phyloP scores from a whole-genome alignment of 2,797 vertebrate genomes.

The Meda fulgida region DNA sequence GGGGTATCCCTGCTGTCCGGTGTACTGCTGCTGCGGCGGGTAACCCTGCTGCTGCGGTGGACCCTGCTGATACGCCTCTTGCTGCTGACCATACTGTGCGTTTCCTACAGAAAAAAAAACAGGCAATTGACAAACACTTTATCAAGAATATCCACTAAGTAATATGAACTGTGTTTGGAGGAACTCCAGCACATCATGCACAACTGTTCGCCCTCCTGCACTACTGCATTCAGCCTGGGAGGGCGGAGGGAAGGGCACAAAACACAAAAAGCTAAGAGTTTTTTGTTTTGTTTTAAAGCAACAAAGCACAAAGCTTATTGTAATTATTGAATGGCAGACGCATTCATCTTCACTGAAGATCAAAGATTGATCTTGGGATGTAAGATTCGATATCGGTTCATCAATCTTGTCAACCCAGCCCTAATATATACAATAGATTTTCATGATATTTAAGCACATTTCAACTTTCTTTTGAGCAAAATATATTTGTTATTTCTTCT shows the following conservation, averaged over 20 bases:
- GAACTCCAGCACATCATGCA: neutral
- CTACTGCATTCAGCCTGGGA: too few relatives aligned
- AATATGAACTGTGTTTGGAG: neutral
- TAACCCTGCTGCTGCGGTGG: slow-evolving; percentile 95
- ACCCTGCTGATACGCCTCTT: slow-evolving; percentile 95
- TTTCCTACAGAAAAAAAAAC: slow-evolving; percentile 84
- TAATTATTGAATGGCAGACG: neutral
- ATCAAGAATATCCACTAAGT: neutral
- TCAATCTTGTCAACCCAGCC: neutral
- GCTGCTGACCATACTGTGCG: slow-evolving; percentile 93
- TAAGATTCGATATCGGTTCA: neutral
- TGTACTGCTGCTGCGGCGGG: slow-evolving; percentile 89
- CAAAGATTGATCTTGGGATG: neutral
- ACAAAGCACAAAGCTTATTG: slow-evolving; percentile 1
- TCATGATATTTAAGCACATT: neutral
- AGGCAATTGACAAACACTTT: neutral
- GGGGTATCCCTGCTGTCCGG: slow-evolving; percentile 93
- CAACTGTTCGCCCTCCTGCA: too few relatives aligned
- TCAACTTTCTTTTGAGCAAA: too few relatives aligned
- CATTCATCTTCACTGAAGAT: neutral
- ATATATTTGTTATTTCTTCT: neutral
- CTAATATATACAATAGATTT: neutral
- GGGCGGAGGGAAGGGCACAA: too few relatives aligned
- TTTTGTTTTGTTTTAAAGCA: neutral
- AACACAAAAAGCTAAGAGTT: neutral